phyloP scores from a whole-genome alignment of 2,113 vertebrate species.

The Hassar affinis region DNA sequence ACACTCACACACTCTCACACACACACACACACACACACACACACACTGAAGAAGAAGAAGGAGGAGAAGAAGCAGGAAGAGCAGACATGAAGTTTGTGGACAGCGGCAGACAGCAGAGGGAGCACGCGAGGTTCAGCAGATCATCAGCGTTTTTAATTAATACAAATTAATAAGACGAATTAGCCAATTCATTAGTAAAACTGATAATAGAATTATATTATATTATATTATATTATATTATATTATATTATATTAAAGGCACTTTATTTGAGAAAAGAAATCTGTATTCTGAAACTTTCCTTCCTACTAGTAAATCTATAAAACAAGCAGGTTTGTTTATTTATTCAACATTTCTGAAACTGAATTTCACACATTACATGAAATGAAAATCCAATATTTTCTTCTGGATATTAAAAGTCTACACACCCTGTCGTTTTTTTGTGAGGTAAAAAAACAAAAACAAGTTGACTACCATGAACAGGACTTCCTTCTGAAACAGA shows the following conservation, averaged over 20 bases:
- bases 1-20: constrained; percentile 6
- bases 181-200: neutral
- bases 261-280: neutral
- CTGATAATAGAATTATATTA: neutral
- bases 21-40: constrained; percentile 44
- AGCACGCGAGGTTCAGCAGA: constrained; percentile 7
- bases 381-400: neutral
- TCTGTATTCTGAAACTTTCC: neutral
- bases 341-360: neutral
- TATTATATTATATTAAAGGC: neutral
- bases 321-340: neutral
- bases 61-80: constrained; percentile 31
- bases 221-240: neutral
- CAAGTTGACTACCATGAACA: too few species aligned
- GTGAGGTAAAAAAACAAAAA: neutral
- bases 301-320: neutral
- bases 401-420: neutral
- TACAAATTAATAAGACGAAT: neutral
- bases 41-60: constrained; percentile 44
- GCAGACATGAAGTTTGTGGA: constrained; percentile 6
- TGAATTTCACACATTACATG: too few species aligned
- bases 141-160: constrained; percentile 3
- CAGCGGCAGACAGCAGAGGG: constrained; percentile 13
- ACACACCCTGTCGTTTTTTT: neutral
- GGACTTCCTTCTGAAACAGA: too few species aligned